Percentiles rank a stretch among this genome's conserved stretches.
These are phyloP conservation scores for Pseudoatta argentina DNA, from an alignment of 1,140 invertebrate genomes.

Conservation along the genomic window DNA sequence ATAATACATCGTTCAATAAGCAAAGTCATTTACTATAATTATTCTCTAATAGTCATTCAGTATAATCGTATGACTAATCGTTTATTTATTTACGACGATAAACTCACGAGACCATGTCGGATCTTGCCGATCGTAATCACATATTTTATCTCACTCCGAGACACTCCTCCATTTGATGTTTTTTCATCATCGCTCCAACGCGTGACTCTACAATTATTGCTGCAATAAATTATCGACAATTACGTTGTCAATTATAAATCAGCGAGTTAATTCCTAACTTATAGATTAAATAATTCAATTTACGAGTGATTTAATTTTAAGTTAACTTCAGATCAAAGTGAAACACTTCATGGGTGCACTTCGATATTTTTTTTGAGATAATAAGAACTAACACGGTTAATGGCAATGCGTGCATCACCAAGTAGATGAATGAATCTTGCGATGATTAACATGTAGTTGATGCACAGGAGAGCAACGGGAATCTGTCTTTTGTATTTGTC, in stretches of 20 bases:
- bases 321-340: background rate
- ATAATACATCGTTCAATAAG: slow-evolving; percentile 13
- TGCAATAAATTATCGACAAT: slow-evolving; percentile 4
- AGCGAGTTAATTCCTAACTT: background rate
- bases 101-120: background rate
- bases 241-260: background rate
- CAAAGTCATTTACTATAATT: background rate
- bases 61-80: slow-evolving; percentile 34
- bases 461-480: slow-evolving; percentile 12
- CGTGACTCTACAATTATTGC: background rate
- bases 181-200: background rate
- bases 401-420: background rate
- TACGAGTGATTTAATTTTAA: background rate
- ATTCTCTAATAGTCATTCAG: slow-evolving; percentile 9
- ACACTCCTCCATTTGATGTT: slow-evolving; percentile 18
- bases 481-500: slow-evolving; percentile 36
- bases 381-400: slow-evolving; percentile 31
- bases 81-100: slow-evolving; percentile 39
- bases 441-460: slow-evolving; percentile 5
- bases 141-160: slow-evolving; percentile 17
- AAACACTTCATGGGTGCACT: background rate
- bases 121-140: slow-evolving; percentile 14
- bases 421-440: slow-evolving; percentile 23
- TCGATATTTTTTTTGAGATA: slow-evolving; percentile 5
- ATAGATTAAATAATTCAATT: slow-evolving; percentile 6